Percentiles rank a stretch among this genome's conserved stretches.
Conservation (phyloP, 2,797 vertebrate genomes). For the Amazona finschi region DNA sequence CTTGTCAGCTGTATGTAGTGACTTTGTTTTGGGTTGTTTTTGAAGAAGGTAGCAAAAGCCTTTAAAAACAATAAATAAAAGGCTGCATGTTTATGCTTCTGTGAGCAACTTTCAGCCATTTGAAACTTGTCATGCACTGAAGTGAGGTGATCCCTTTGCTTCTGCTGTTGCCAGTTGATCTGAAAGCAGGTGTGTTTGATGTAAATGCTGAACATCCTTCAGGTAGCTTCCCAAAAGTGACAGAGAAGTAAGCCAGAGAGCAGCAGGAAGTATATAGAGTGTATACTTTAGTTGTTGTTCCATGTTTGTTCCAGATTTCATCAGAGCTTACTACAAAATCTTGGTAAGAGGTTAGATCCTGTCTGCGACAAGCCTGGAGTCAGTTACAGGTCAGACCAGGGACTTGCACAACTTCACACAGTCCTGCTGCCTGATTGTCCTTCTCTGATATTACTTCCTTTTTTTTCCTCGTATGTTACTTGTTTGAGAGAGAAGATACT, state of each 20-base stretch:
- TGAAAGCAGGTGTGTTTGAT: background rate
- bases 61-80: background rate
- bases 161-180: background rate
- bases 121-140: background rate
- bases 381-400: background rate
- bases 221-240: background rate
- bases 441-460: background rate
- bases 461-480: background rate
- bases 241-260: background rate
- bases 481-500: background rate
- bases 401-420: background rate
- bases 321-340: background rate
- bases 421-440: accelerated
- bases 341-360: background rate
- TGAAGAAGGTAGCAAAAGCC: background rate
- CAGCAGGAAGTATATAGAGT: background rate
- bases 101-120: background rate
- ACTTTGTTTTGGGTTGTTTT: background rate
- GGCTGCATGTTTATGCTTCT: background rate
- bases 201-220: background rate
- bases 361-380: background rate
- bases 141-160: background rate
- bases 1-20: background rate
- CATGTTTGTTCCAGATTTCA: background rate
- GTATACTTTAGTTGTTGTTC: background rate